Base-by-base conservation (phyloP, 2,888 invertebrate genomes). In the Drosophila melanosoma region DNA sequence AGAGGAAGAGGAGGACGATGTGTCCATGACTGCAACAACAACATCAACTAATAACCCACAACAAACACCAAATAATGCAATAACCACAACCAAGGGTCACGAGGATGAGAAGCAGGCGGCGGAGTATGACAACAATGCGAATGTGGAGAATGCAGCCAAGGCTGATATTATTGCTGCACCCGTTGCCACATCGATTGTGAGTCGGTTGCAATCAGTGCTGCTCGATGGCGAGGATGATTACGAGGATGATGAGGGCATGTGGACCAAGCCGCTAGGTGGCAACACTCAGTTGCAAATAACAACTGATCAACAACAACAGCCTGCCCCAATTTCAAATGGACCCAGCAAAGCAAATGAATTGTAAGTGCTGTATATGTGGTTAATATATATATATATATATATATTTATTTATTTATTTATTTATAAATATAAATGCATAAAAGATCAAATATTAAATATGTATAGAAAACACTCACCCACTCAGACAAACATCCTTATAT, bases 81-180 rank as follows among this genome's bases (percentile, higher is more conserved):
- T 26, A 35, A 26, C 10, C 26, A 26, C 54, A 67, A 23, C 15
- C 23, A 66, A 58, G 78, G 26, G 38, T 12, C 38, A 80, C 42
- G 76, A 45, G 23, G 8, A 78, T 15, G 74, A 76, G 51, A 74
- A 68, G 45, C 45, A 26, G 45, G 23, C 45, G 60, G 90, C 86
- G n/a, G 91, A 91, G 59, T 91, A 91, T 62, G 92, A 92, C 72
- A 92, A 90, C 64, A 92, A 92, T 82, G 92, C 92, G 29, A 92
- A 92, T 74, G 89, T 92, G 48, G 92, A 92, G 67, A 92, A 91
- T 64, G 75, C 85, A 48, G 64, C 75, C 10, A 76, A 76, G 33
- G 69, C 48, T 35, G 79, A 88, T 45, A 51, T 69, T 53, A 53
- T 58, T 15, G 63, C 63, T 56, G 59, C 73, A 62, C 74, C 67